Evolutionary conservation across 2,113 vertebrate species (phyloP), one percentile per base, ranked within the genome.

Genomic region (Hippocampus zosterae): DNA sequence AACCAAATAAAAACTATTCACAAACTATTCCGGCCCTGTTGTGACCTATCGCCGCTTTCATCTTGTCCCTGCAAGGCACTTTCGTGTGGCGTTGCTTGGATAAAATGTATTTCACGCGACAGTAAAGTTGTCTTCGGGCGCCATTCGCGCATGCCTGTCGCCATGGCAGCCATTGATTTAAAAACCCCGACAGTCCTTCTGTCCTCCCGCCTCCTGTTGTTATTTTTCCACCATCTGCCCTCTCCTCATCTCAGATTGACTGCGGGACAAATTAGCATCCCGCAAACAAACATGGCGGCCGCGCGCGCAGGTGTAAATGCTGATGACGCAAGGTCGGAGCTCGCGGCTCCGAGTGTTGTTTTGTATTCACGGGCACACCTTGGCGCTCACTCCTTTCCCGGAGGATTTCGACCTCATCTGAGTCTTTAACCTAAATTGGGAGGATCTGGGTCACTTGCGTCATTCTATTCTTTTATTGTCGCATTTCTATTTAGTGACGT

Each of bases 181-280:
- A 64, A 18, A 55, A n/a, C n/a, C 23, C 12, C 19, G 33, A 40
- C 18, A 9, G 40, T 57, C 21, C 42, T 62, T 16, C 67, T 11
- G 2, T 13, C 41, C 55, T 40, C 19, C 19, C 8, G 12, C 46
- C 11, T 18, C 9, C 52, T 11, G 52, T n/a, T 55, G 52, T 55
- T 55, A 21, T n/a, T 55, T 15, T 23, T 23, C 2, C 42, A 8
- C 68, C 61, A 12, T 8, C 66, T 13, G 7, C 55, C 16, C 29
- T 44, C 13, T 48, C 11, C 23, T 69, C 19, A 0, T 74, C n/a
- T 19, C 60, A 18, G 8, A 60, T 16, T 37, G 71, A 25, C 68
- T 76, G 29, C 44, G 56, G 60, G 46, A 48, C 33, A 61, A 37
- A 71, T 62, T 68, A 80, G 68, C 72, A 59, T 74, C 42, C 46